A percentile compares a stretch with the other conserved stretches of the same genome.
Conservation (phyloP, 2,797 vertebrate species). For the Phoxinus dragarum region DNA sequence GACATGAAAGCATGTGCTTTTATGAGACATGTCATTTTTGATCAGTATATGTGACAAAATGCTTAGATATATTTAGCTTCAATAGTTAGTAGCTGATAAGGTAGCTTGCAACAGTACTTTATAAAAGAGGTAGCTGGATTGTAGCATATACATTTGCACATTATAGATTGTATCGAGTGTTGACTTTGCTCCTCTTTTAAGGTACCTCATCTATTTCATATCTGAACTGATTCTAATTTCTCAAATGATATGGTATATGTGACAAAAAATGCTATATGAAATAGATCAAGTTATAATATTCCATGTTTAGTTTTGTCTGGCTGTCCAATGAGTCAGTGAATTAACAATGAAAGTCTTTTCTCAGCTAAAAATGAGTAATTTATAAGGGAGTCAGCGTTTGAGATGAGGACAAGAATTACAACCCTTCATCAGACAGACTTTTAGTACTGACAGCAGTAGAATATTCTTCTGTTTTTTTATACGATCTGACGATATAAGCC, state of each 20-base stretch:
- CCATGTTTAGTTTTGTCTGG: conserved; percentile 12
- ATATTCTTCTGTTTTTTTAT: conserved; percentile 1
- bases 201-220: background rate
- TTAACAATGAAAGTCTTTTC: conserved; percentile 29
- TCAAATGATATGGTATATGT: background rate
- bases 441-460: conserved; percentile 1
- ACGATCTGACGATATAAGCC: background rate
- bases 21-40: background rate
- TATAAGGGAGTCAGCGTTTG: background rate
- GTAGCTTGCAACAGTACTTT: background rate
- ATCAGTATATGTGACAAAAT: background rate
- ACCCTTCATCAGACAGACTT: conserved; percentile 22
- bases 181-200: background rate
- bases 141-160: background rate
- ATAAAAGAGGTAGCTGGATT: background rate
- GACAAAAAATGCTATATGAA: too few relatives aligned
- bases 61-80: background rate
- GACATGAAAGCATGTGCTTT: background rate
- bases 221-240: background rate
- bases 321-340: background rate
- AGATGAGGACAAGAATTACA: conserved; percentile 20
- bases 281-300: too few relatives aligned
- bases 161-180: background rate
- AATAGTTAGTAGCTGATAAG: background rate
- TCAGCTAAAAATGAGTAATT: conserved; percentile 19